Evolutionary conservation across 1,140 invertebrate species (phyloP), one percentile per base, ranked within the genome.

Genomic region (Apocrypta bakeri): DNA sequence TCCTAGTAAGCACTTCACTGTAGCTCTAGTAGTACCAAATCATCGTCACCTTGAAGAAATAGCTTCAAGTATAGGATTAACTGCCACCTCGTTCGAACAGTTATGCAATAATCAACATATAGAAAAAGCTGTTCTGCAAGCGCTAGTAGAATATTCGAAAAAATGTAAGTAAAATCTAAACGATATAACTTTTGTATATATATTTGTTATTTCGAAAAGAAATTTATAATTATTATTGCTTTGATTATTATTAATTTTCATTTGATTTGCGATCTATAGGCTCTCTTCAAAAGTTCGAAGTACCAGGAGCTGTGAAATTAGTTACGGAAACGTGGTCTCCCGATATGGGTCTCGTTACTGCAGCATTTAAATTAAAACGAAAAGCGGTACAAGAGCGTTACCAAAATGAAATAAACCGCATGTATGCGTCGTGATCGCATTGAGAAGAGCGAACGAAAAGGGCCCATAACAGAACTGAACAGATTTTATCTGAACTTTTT

Each of bases 321-420:
- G 96, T 96, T 87, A 92, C 95, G 29, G 98, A 99, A 87, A 95
- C 97, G 68, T 99, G 98, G 98, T 97, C 97, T 0, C 98, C 98
- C 0, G 98, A 98, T 89, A 97, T 96, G 94, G 98, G 98, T 61
- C 94, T 99, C n/a, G 97, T 97, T 0, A 99, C 98, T 21, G 98
- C 98, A 85, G 98, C 98, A 66, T 98, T 99, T 91, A 99, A 99
- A 92, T 93, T 99, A 84, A 98, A 98, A 92, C 94, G 98, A 84
- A 98, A 98, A 94, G 96, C 97, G 87, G 98, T 99, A 80, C 97
- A 99, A 91, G 96, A 98, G 81, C 94, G 95, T 87, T 99, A 98
- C 92, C 95, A 97, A 90, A 93, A 95, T 79, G 96, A 98, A 90
- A 98, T 99, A 87, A 96, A 97, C 88, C 93, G 95, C 84, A 98